Evolutionary conservation across 2,888 invertebrate genomes (phyloP).

Genomic region (Tribolium freemani): DNA sequence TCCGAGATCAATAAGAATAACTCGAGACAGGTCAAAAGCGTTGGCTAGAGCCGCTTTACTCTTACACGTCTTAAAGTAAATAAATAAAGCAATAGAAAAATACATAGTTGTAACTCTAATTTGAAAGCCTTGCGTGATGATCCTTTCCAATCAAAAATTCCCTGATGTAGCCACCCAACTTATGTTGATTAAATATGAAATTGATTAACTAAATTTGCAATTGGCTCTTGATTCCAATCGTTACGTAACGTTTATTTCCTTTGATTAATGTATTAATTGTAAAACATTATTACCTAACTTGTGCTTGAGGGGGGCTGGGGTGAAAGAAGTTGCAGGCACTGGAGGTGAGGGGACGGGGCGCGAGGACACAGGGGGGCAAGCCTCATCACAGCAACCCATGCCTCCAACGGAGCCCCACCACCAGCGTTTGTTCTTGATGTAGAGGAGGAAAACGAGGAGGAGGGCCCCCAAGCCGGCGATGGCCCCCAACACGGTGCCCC

Average conservation of each 20-base stretch:
- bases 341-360: constrained; percentile 67
- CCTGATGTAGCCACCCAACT: not conserved
- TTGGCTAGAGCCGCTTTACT: not conserved
- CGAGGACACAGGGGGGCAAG: constrained; percentile 66
- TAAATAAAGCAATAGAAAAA: too few relatives aligned
- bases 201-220: not conserved
- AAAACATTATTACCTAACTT: constrained; percentile 61
- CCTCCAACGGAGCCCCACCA: constrained; percentile 78
- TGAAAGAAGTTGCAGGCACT: constrained; percentile 63
- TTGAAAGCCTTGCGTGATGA: not conserved
- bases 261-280: too few relatives aligned
- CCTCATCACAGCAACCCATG: constrained; percentile 76
- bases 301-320: constrained; percentile 57
- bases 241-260: too few relatives aligned
- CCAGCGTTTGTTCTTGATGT: constrained; percentile 85
- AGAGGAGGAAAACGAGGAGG: constrained; percentile 87
- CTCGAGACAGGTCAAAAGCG: not conserved
- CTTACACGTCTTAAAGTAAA: too few relatives aligned
- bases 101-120: not conserved
- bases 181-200: not conserved
- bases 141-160: not conserved
- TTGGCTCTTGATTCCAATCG: too few relatives aligned
- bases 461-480: constrained; percentile 87
- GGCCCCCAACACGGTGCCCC: constrained; percentile 87
- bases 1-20: not conserved